phyloP scores from a whole-genome alignment of 2,797 vertebrate genomes.

The Malurus splendens region DNA sequence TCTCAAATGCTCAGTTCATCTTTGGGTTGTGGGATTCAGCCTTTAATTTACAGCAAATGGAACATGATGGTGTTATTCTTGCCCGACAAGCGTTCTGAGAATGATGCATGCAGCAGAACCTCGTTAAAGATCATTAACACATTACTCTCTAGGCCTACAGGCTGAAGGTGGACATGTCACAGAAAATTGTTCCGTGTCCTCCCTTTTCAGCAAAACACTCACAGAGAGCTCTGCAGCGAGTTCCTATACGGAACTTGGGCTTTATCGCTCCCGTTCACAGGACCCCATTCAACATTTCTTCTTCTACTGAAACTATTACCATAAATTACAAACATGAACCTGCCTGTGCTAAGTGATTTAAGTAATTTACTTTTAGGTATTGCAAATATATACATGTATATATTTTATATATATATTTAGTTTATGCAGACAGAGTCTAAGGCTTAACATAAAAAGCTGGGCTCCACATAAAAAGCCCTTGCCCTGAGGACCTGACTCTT shows the following conservation, averaged over 20 bases:
- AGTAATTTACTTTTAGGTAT: background rate
- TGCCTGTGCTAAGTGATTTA: background rate
- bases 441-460: background rate
- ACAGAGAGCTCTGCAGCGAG: background rate
- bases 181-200: background rate
- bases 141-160: background rate
- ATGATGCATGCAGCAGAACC: background rate
- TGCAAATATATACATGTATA: background rate
- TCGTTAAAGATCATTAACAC: background rate
- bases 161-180: background rate
- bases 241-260: accelerated
- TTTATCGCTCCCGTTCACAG: background rate
- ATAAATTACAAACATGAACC: background rate
- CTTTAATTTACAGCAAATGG: background rate
- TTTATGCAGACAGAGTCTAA: background rate
- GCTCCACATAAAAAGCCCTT: background rate
- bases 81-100: background rate
- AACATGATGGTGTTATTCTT: background rate
- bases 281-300: background rate
- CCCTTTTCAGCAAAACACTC: background rate
- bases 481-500: background rate
- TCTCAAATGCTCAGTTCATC: background rate
- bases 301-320: background rate
- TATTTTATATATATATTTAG: background rate
- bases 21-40: background rate